Conservation (phyloP, 2,888 invertebrate genomes). For the Ormyrus thymus region DNA sequence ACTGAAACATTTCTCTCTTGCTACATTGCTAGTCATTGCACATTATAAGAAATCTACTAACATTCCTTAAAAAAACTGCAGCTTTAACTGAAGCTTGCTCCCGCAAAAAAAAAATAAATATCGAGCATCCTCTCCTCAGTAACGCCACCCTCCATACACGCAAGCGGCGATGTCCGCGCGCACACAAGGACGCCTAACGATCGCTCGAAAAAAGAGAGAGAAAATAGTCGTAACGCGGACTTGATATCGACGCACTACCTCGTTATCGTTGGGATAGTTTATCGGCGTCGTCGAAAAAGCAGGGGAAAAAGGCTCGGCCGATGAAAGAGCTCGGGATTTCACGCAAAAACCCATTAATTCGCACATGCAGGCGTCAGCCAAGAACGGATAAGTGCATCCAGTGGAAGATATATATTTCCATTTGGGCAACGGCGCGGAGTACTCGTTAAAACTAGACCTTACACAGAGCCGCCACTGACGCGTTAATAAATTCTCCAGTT, state of each 20-base stretch:
- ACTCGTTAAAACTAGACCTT: conserved; percentile 71
- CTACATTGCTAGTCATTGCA: too few relatives aligned
- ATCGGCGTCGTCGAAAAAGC: conserved; percentile 63
- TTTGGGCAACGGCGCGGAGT: conserved; percentile 59
- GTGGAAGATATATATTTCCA: conserved; percentile 72
- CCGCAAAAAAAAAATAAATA: too few relatives aligned
- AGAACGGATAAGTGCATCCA: conserved; percentile 72
- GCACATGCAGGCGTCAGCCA: conserved; percentile 72
- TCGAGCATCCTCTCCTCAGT: too few relatives aligned
- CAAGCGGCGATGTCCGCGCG: neutral
- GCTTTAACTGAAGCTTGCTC: too few relatives aligned
- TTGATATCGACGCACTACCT: conserved; percentile 59
- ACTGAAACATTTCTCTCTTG: too few relatives aligned
- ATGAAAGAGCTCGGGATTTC: conserved; percentile 14
- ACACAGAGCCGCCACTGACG: conserved; percentile 44
- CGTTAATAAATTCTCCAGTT: conserved; percentile 63
- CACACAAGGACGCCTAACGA: too few relatives aligned
- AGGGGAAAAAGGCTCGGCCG: conserved; percentile 57
- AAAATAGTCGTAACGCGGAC: neutral
- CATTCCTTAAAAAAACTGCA: too few relatives aligned
- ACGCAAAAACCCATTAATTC: conserved; percentile 70
- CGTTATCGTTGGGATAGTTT: conserved; percentile 65
- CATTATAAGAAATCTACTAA: too few relatives aligned
- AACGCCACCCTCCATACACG: neutral
- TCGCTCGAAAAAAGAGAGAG: too few relatives aligned